A percentile compares a stretch with the other conserved stretches of the same genome.
These are phyloP conservation scores for Thereva unica DNA, from an alignment of 2,888 invertebrate species.

Conservation along the genomic window DNA sequence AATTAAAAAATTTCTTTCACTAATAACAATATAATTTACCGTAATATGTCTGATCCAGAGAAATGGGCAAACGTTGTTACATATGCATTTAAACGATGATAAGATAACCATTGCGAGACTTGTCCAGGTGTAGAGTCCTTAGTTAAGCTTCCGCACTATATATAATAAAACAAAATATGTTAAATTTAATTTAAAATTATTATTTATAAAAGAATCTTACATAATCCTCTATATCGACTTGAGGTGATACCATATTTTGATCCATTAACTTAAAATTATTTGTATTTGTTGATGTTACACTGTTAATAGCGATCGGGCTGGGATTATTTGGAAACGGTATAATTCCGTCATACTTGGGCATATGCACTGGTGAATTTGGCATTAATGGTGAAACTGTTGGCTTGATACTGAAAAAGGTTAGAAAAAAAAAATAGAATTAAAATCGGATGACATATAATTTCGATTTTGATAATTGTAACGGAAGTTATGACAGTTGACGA, in stretches of 20 bases:
- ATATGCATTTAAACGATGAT: conserved; percentile 77
- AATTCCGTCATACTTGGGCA: conserved; percentile 58
- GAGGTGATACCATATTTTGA: conserved; percentile 56
- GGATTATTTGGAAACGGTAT: conserved; percentile 49
- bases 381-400: conserved; percentile 48
- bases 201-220: conserved; percentile 46
- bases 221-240: conserved; percentile 55
- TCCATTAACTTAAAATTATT: conserved; percentile 57
- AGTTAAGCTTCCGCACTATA: conserved; percentile 62
- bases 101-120: conserved; percentile 78
- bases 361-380: conserved; percentile 58
- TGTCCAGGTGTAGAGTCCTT: conserved; percentile 72
- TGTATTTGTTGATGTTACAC: conserved; percentile 58
- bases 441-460: not conserved
- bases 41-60: conserved; percentile 85
- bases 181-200: not conserved
- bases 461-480: not conserved
- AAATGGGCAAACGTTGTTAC: conserved; percentile 80
- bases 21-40: conserved; percentile 55
- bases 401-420: conserved; percentile 52
- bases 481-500: not conserved
- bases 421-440: not conserved
- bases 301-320: conserved; percentile 57
- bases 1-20: not conserved
- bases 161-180: conserved; percentile 14